Evolutionary conservation across 2,888 invertebrate species (phyloP), one percentile per base, ranked within the genome.

Genomic region (Ochropleura leucogaster): DNA sequence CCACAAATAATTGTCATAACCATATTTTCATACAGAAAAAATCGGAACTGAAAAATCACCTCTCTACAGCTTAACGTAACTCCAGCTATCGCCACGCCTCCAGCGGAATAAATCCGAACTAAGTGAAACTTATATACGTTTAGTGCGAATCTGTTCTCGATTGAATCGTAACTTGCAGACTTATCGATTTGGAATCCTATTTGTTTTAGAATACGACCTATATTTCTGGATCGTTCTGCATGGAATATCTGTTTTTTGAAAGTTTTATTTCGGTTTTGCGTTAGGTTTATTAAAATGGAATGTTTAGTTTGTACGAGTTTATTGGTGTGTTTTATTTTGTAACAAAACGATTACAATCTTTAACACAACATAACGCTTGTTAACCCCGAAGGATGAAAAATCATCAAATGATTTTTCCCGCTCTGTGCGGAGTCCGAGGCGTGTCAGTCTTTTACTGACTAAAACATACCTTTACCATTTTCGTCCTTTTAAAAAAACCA

Each of bases 151-250:
- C 83, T 85, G 84, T 78, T 80, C 79, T 72, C 86, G 53, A 83
- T 79, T 83, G 80, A 80, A 86, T 74, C 83, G 86, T 88, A 86
- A 87, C 86, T 85, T 68, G 75, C 74, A 86, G 87, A 76, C 74
- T 86, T 82, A 85, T 78, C 82, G 85, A 85, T 80, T 74, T 72
- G 46, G 62, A 75, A 74, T 74, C 79, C 67, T 74, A 86, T 86
- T 84, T 79, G 71, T 78, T 74, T 62, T 85, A 53, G 59, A 74
- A 67, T 75, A 60, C 65, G 74, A 77, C 71, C 76, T 72, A 84
- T 76, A 84, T 81, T 74, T 81, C 62, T 51, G 71, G 64, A 68
- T 84, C 70, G 78, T 78, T 77, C 77, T 72, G 67, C 71, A 74
- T 69, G 62, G 64, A 59, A 74, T 73, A 55, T 14, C 47, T 57